These are phyloP conservation scores for Sylvilagus floridanus DNA, from an alignment of 2,797 vertebrate genomes.

Conservation along the genomic window DNA sequence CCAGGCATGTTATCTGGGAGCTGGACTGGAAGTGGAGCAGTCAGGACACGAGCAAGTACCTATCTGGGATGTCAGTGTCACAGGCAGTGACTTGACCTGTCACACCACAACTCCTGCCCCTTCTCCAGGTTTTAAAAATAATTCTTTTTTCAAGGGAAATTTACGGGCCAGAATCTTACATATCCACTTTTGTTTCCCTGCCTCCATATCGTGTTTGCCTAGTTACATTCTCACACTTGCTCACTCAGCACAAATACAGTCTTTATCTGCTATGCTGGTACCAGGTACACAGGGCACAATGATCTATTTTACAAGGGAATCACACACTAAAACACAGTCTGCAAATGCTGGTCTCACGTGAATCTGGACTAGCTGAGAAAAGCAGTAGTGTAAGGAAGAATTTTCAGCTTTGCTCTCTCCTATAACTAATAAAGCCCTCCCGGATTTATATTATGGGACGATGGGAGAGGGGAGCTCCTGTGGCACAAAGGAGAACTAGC, in stretches of 20 bases:
- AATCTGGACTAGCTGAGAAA: not conserved
- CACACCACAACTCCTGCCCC: too few relatives aligned
- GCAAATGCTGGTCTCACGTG: not conserved
- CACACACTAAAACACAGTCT: not conserved
- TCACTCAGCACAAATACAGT: not conserved
- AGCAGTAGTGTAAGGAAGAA: not conserved
- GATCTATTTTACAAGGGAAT: not conserved
- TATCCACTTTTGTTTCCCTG: not conserved
- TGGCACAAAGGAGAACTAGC: not conserved
- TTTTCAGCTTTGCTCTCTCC: not conserved
- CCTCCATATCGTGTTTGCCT: not conserved
- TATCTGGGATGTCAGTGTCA: too few relatives aligned
- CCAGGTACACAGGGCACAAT: not conserved
- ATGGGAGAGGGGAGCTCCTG: not conserved
- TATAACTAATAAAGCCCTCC: not conserved
- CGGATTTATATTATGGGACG: not conserved
- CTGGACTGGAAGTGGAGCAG: too few relatives aligned
- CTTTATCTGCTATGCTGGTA: not conserved
- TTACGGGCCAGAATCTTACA: not conserved
- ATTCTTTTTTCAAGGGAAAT: constrained; percentile 22
- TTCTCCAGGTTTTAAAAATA: not conserved
- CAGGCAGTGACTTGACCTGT: too few relatives aligned
- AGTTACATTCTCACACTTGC: not conserved
- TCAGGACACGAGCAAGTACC: too few relatives aligned
- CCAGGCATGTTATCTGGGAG: too few relatives aligned